Evolutionary conservation across 2,797 vertebrate species (phyloP), one percentile per base, ranked within the genome.

Genomic region (Mus minutoides): DNA sequence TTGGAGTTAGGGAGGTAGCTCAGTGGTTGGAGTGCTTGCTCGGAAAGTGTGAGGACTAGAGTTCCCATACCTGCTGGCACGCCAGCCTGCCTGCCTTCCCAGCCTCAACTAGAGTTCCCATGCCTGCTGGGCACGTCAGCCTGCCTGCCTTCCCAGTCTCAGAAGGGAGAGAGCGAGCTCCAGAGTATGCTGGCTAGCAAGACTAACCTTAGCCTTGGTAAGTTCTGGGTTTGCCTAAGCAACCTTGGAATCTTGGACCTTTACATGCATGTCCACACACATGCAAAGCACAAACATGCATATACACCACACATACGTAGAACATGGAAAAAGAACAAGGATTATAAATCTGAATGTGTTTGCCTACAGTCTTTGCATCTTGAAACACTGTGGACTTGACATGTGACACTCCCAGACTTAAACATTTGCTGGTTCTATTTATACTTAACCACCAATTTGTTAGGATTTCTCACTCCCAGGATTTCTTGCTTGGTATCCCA

Each of bases 371-470:
- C 54, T 89, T 24, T 94, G 67, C 52, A 77, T 75, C 11, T 88
- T 62, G 54, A 91, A 95, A 89, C 46, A 79, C 88, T n/a, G 5
- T 94, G 91, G 40, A 85, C 85, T 60, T 58, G n/a, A 17, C n/a
- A 73, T 88, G 52, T 75, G 56, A 14, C 69, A 58, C 3, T 75
- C n/a, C 40, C 16, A 46, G 3, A 60, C 46, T 60, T 19, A 3
- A 85, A 64, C 46, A 84, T 49, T 89, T 91, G 71, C 1, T 6
- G 16, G 91, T 58, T 34, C 40, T 60, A 5, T 85, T 91, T 92
- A 40, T 78, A 6, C 73, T 56, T 37, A 49, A 64, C 31, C 71
- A 77, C 58, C 58, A n/a, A 9, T 60, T 69, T 96, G 60, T 82
- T 91, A 94, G 64, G 80, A 56, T 84, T 54, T 75, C 71, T 92